A percentile compares a stretch with the other conserved stretches of the same genome.
These are phyloP conservation scores for Apodemia hepburni DNA, from an alignment of 2,888 invertebrate species.

Conservation along the genomic window DNA sequence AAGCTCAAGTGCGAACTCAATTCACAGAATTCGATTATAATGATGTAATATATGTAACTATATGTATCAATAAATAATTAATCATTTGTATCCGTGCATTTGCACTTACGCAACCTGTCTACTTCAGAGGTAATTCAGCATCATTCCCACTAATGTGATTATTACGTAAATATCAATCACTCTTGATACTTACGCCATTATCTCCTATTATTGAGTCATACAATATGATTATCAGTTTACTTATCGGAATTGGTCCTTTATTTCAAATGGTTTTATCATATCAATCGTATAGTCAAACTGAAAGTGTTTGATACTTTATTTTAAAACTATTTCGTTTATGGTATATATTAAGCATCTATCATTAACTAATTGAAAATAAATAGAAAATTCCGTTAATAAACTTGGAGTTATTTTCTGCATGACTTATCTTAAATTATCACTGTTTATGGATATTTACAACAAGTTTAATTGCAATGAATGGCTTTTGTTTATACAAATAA, in stretches of 20 bases:
- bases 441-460: no score
- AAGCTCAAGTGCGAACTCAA: neutral
- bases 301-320: constrained; percentile 3
- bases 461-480: no score
- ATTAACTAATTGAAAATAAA: constrained; percentile 1
- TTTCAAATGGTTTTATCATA: constrained; percentile 14
- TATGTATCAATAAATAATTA: neutral
- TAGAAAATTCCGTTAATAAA: no score
- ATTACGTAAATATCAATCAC: constrained; percentile 10
- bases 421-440: no score
- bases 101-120: neutral
- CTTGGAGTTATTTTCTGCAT: no score
- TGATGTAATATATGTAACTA: neutral
- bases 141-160: neutral
- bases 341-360: constrained; percentile 6
- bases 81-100: neutral
- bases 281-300: constrained; percentile 14
- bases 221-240: constrained; percentile 16
- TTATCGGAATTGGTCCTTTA: constrained; percentile 20
- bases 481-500: no score
- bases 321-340: constrained; percentile 16
- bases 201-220: constrained; percentile 3
- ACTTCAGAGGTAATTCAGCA: neutral
- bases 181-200: constrained; percentile 12
- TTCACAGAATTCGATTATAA: neutral